Base-by-base conservation (phyloP, 30 jellyfish, hydroid and myxozoan species). In the Sanderia malayensis region DNA sequence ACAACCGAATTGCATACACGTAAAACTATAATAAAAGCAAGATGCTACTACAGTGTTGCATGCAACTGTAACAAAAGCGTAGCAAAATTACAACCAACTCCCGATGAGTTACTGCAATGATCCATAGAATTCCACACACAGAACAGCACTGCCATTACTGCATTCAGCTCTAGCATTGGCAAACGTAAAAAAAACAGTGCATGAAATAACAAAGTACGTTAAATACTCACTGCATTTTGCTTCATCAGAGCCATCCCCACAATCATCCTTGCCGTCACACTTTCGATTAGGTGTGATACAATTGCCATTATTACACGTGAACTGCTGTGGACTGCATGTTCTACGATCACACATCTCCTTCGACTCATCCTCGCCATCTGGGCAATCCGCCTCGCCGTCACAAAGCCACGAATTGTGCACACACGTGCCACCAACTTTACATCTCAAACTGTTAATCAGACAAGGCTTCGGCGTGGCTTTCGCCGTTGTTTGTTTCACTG, bases 331-430 rank as follows among this genome's bases (percentile, higher is more conserved):
- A 20, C 69, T 31, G 67, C 97, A 89, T 20, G 80, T 60, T 25
- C 60, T 62, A 25, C 46, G 67, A 32, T 72, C 67, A 46, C 97
- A 89, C 6, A 44, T 31, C 2, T 41, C 81, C 22, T 23, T 67
- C 20, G 83, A 46, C 44, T 92, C 98, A 52, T 92, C 98, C 23
- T 64, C 84, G 2, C 91, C 94, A 74, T 92, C 86, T 2, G 58
- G 70, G 65, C 98, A 92, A 76, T 92, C 96, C 2, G 32, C n/a
- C 26, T 80, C 98, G 0, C 95, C 96, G 55, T 92, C 96, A 61
- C 98, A 92, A 2, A 79, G 81, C 95, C 94, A 92, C 2, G 95
- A 21, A 9, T 55, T 71, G 44, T 72, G 80, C 2, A 92, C 44
- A 46, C 98, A 85, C 34, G 79, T 60, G 15, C 80, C 81, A 24